phyloP scores from a whole-genome alignment of 2,888 invertebrate genomes.

The Limenitis camilla region DNA sequence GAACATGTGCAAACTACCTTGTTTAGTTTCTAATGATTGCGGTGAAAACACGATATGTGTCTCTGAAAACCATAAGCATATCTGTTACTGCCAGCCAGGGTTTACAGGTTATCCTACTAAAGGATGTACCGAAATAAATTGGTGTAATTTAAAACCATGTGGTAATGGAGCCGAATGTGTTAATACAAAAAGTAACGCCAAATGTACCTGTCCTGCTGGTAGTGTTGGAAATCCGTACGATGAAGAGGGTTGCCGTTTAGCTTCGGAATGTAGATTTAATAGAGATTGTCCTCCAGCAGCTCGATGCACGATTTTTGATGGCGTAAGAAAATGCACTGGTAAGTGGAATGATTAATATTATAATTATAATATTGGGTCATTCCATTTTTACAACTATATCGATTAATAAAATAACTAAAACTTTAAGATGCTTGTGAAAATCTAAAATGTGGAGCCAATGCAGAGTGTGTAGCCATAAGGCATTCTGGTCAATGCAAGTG shows the following conservation, averaged over 20 bases:
- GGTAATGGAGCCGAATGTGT: slow-evolving; percentile 86
- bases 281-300: slow-evolving; percentile 88
- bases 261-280: slow-evolving; percentile 87
- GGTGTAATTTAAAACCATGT: slow-evolving; percentile 85
- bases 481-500: slow-evolving; percentile 88
- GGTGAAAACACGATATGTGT: slow-evolving; percentile 90
- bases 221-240: slow-evolving; percentile 90
- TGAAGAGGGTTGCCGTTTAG: slow-evolving; percentile 85
- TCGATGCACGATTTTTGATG: slow-evolving; percentile 81
- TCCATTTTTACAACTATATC: background rate
- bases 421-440: slow-evolving; percentile 83
- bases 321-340: slow-evolving; percentile 85
- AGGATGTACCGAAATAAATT: slow-evolving; percentile 84
- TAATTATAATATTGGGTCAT: background rate
- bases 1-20: slow-evolving; percentile 89
- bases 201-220: slow-evolving; percentile 85
- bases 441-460: slow-evolving; percentile 85
- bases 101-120: slow-evolving; percentile 85
- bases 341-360: slow-evolving; percentile 17
- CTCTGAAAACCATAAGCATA: slow-evolving; percentile 85
- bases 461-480: slow-evolving; percentile 85
- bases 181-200: slow-evolving; percentile 85
- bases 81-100: slow-evolving; percentile 88
- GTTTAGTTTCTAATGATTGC: slow-evolving; percentile 87
- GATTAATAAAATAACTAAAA: background rate